Base-by-base conservation (phyloP, 2,888 invertebrate species). In the Eucriotettix oculatus region DNA sequence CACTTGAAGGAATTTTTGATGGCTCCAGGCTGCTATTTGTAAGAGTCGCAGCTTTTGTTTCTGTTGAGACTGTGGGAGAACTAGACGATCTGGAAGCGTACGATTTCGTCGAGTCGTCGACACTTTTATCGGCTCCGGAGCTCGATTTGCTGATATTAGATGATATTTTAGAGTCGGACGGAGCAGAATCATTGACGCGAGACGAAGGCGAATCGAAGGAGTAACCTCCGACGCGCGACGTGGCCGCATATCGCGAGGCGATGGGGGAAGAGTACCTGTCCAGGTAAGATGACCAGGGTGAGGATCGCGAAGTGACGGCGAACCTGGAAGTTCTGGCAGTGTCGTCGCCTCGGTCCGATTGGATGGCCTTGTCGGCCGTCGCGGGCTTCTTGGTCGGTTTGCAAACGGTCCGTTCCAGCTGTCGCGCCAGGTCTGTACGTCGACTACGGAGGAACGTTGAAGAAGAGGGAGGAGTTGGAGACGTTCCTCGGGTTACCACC, bases 401-500 rank as follows among this genome's bases (percentile, higher is more conserved):
- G 12, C 77, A 79, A n/a, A 86, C 75, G 58, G 82, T 82, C 71
- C 84, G 86, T 71, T 88, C 85, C 57, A 85, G 76, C 7, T 83
- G 81, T 69, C 86, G 84, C 10, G 86, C 85, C 68, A 86, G 78
- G 66, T 89, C 89, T 0, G 83, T 81, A 69, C 88, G 78, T 66
- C 85, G 79, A 40, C 79, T 80, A 64, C 86, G 76, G 11, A 84
- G 74, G 64, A 83, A 83, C 1, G 73, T 71, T 14, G 75, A 75
- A 0, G 83, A 80, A 1, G 84, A 82, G 0, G 85, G 83, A 7
- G 85, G 83, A 0, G 85, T 86, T 0, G 90, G 90, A 16, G 90
- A 90, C 0, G 90, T 90, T 42, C 84, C 85, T 61, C 90, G 77
- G 0, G 87, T 87, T 5, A 87, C 77, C 58, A 89, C 81, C 9